Evolutionary conservation across 1,140 invertebrate species (phyloP).

Genomic region (Physella acuta): DNA sequence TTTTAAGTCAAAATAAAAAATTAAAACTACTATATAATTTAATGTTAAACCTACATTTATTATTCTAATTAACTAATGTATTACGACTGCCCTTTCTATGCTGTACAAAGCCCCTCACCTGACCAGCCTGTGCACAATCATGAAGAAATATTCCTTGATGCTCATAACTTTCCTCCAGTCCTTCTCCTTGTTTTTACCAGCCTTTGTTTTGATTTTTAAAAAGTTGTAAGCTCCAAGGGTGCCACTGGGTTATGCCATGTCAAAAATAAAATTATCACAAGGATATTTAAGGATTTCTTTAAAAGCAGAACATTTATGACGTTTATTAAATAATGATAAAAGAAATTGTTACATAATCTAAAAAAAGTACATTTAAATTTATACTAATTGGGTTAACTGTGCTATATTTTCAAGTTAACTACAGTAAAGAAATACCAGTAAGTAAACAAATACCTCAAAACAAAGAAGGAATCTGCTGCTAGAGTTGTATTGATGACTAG

Average conservation of each 20-base stretch:
- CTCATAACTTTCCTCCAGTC: slow-evolving; percentile 17
- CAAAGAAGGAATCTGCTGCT: slow-evolving; percentile 88
- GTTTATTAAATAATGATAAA: too few relatives aligned
- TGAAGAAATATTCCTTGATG: slow-evolving; percentile 5
- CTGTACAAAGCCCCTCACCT: slow-evolving; percentile 15
- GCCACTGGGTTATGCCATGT: too few relatives aligned
- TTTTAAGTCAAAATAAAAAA: too few relatives aligned
- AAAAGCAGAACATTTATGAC: too few relatives aligned
- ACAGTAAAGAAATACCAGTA: background rate
- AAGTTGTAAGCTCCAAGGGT: slow-evolving; percentile 30
- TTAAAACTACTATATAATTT: too few relatives aligned
- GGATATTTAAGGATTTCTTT: too few relatives aligned
- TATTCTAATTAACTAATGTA: too few relatives aligned
- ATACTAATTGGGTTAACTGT: background rate
- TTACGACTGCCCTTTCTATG: too few relatives aligned
- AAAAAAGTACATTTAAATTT: too few relatives aligned
- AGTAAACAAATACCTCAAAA: slow-evolving; percentile 61
- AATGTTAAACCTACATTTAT: too few relatives aligned
- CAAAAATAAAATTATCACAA: too few relatives aligned
- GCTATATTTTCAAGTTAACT: slow-evolving; percentile 9
- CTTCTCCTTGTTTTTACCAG: slow-evolving; percentile 2
- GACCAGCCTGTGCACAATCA: slow-evolving; percentile 28
- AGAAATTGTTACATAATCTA: too few relatives aligned
- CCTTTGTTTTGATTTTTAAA: slow-evolving; percentile 24
- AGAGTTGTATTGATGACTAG: slow-evolving; percentile 74